These are phyloP conservation scores for Rhogogaster chlorosoma DNA, from an alignment of 2,888 invertebrate species.

Conservation along the genomic window DNA sequence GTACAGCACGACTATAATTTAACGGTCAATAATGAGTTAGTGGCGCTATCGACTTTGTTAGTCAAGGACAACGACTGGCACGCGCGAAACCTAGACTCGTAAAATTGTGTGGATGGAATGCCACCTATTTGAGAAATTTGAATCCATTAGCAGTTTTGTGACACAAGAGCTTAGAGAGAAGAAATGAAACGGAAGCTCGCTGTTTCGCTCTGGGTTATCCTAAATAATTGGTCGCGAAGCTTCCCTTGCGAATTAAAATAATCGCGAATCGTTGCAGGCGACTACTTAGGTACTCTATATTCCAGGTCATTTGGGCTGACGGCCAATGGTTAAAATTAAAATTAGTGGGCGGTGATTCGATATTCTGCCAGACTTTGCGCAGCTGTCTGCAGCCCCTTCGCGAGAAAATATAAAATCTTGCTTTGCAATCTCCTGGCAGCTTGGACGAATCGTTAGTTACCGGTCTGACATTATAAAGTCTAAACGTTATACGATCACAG, in stretches of 20 bases:
- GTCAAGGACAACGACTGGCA: conserved; percentile 58
- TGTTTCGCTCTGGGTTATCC: neutral
- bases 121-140: neutral
- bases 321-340: conserved; percentile 44
- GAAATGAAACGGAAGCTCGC: neutral
- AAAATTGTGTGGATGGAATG: conserved; percentile 55
- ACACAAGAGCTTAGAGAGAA: neutral
- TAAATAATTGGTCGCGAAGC: neutral
- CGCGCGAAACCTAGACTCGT: conserved; percentile 59
- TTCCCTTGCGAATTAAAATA: neutral
- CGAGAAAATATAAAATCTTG: conserved; percentile 2
- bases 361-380: conserved; percentile 48
- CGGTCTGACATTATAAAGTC: neutral
- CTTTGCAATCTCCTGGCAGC: conserved; percentile 19
- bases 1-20: conserved; percentile 24
- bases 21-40: conserved; percentile 52
- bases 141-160: neutral
- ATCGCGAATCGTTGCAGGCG: neutral
- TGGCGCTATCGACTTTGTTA: conserved; percentile 61
- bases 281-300: neutral
- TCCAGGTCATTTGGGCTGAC: conserved; percentile 23
- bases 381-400: conserved; percentile 31
- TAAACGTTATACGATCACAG: neutral
- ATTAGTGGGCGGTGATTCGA: conserved; percentile 35
- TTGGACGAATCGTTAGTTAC: conserved; percentile 35